Evolutionary conservation across 2,113 vertebrate species (phyloP), one percentile per base, ranked within the genome.

Genomic region (Takifugu bimaculatus): DNA sequence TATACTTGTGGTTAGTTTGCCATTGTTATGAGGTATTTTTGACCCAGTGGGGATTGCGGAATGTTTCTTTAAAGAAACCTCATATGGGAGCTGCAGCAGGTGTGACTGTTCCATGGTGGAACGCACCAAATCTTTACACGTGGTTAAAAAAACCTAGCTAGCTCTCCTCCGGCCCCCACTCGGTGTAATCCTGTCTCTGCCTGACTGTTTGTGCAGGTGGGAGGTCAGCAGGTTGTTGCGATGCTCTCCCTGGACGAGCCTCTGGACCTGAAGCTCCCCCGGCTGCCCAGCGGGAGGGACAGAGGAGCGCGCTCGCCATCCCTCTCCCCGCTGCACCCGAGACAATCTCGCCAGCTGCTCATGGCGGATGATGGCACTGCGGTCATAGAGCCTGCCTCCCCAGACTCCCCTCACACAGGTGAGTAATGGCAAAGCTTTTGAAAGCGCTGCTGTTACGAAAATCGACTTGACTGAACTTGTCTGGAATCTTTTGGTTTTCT

Each of bases 241-340:
- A 98, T 98, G 96, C 93, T 98, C 84, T 97, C 94, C 39, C 79
- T 98, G 88, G 96, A 99, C 39, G 95, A 99, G 88, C 96, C 96
- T 28, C 90, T 99, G 50, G 96, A 99, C 89, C 91, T 99, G 80
- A 99, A 98, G 85, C 90, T 98, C 84, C 95, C 92, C 57, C 93
- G 91, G 72, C 89, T 92, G 53, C 85, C 75, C 0, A 87, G 83
- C 2, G 91, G 90, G 71, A 88, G 91, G 68, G 93, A 93, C 78
- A 78, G 85, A 45, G 89, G 65, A 15, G 7, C 47, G 0, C 60
- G 72, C 29, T 86, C 87, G 0, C 76, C 87, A 10, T 63, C 62
- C 1, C 80, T 82, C 6, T 85, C 87, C 28, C 63, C 77, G 4
- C 82, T 91, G 43, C 76, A 90, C 70, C 88, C 83, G 0, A 74